Conservation (phyloP, 2,888 invertebrate species). For the Drosophila birchii region DNA sequence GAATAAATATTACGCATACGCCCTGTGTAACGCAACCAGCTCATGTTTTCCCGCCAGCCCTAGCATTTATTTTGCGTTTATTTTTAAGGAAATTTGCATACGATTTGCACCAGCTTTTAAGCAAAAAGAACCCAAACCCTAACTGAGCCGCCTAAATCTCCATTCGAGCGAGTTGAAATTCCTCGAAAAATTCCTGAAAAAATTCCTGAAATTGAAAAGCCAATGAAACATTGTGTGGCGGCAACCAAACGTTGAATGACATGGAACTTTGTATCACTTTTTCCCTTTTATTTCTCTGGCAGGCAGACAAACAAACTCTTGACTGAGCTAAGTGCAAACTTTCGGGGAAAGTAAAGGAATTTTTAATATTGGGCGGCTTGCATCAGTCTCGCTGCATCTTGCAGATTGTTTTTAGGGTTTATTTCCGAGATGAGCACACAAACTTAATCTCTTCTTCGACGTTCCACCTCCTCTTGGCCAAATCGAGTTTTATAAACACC, state of each 20-base stretch:
- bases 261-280: slow-evolving; percentile 11
- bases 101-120: slow-evolving; percentile 1
- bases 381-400: slow-evolving; percentile 42
- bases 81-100: slow-evolving; percentile 24
- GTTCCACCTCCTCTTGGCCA: background rate
- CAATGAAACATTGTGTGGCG: slow-evolving; percentile 15
- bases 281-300: background rate
- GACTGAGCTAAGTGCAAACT: slow-evolving; percentile 21
- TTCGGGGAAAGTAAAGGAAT: slow-evolving; percentile 20
- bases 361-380: slow-evolving; percentile 35
- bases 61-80: background rate
- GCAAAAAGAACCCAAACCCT: background rate
- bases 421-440: slow-evolving; percentile 33
- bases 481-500: slow-evolving; percentile 47
- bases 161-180: background rate
- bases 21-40: background rate
- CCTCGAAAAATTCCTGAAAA: slow-evolving; percentile 7
- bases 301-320: slow-evolving; percentile 10
- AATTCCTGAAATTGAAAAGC: slow-evolving; percentile 3
- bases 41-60: background rate
- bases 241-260: slow-evolving; percentile 20
- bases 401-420: slow-evolving; percentile 44
- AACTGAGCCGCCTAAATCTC: background rate
- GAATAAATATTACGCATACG: slow-evolving; percentile 16
- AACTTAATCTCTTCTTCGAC: slow-evolving; percentile 11